Evolutionary conservation across 2,888 invertebrate genomes (phyloP), one percentile per base, ranked within the genome.

Genomic region (Rhodophaea formosa): DNA sequence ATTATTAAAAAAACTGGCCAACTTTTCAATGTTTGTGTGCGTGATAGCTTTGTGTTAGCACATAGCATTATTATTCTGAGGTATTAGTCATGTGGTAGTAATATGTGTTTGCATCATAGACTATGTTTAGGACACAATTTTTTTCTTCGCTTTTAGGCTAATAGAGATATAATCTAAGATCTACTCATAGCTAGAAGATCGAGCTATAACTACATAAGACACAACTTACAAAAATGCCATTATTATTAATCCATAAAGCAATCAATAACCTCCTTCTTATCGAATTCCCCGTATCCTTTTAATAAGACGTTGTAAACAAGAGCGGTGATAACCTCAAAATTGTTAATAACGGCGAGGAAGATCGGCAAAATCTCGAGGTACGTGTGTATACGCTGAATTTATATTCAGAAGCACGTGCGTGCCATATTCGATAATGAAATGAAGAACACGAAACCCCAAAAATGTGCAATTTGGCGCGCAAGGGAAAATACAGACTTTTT

Each of bases 351-450:
- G 23, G 16, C 55, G 30, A 42, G 53, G 32, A 16, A 32, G 61
- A 30, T 59, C 47, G 32, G 55, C 51, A 35, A 35, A 51, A 51
- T 51, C 42, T 43, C 30, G 29, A 45, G n/a, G 16, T 14, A 16
- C 14, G 15, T 35, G 32, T 35, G 16, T 39, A 43, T 52, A n/a
- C 30, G 16, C 14, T 15, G 52, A 59, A 59, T 64, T 35, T 39
- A 56, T 63, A 67, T 67, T 67, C 67, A 8, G 8, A 56, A 62
- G 54, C 67, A 67, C 63, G 68, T 63, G 55, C 55, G 39, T 47
- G 61, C 61, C 53, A 61, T 65, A 65, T 51, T 43, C 59, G 49
- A 59, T 64, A 68, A 68, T 66, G 63, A 63, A 62, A 60, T 53
- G 51, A 53, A 59, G 49, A 51, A 55, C 55, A 45, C 57, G 47